Evolutionary conservation across 2,797 vertebrate species (phyloP).

Genomic region (Anableps anableps): DNA sequence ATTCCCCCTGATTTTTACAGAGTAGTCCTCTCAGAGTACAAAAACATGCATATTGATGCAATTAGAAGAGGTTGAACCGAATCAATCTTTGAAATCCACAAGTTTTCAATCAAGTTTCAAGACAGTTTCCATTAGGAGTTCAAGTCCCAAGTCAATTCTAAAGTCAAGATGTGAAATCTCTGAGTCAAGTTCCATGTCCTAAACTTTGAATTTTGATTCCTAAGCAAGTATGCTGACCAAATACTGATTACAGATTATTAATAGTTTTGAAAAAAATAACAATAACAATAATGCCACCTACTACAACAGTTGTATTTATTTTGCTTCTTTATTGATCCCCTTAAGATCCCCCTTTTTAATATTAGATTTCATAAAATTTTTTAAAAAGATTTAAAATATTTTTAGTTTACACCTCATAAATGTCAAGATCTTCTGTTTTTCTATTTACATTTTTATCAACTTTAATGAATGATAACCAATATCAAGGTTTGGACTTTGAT

Average conservation of each 20-base stretch:
- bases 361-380: background rate
- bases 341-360: background rate
- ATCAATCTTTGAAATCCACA: background rate
- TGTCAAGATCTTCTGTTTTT: background rate
- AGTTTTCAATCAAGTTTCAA: background rate
- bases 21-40: background rate
- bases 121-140: background rate
- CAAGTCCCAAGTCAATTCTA: background rate
- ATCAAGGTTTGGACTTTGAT: background rate
- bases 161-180: background rate
- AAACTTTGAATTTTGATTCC: background rate
- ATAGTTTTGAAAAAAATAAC: background rate
- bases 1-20: background rate
- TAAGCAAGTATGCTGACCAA: background rate
- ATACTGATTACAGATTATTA: background rate
- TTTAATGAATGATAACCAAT: background rate
- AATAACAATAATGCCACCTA: background rate
- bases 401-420: background rate
- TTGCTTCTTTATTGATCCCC: background rate
- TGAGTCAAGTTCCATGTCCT: background rate
- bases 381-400: background rate
- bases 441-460: background rate
- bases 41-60: background rate
- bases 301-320: background rate
- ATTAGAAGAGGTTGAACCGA: background rate